Evolutionary conservation across 2,888 invertebrate genomes (phyloP).

Genomic region (Dasypogon diadema): DNA sequence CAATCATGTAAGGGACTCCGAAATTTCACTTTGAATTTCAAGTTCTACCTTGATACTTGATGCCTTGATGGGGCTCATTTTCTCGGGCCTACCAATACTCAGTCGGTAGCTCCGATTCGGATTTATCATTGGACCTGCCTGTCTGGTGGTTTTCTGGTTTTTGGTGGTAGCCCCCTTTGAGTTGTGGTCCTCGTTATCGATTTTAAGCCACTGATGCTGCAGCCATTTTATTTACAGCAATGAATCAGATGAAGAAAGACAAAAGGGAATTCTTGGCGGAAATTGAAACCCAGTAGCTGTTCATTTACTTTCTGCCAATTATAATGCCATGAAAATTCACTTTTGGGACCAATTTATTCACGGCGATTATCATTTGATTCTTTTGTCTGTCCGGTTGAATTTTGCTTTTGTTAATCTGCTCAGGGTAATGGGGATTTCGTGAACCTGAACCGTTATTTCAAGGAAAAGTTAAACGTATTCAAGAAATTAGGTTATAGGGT

Average conservation of each 20-base stretch:
- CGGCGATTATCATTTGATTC: slow-evolving; percentile 42
- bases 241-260: slow-evolving; percentile 36
- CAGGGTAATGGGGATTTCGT: neutral
- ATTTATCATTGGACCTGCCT: slow-evolving; percentile 8
- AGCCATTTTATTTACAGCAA: slow-evolving; percentile 42
- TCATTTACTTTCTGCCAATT: slow-evolving; percentile 50
- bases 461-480: neutral
- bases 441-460: neutral
- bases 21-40: slow-evolving; percentile 36
- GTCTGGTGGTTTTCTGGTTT: neutral
- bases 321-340: slow-evolving; percentile 49
- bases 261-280: slow-evolving; percentile 32
- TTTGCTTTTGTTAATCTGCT: slow-evolving; percentile 17
- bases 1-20: slow-evolving; percentile 35
- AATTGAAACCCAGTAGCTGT: slow-evolving; percentile 37
- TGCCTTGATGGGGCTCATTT: slow-evolving; percentile 17
- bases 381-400: neutral
- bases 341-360: slow-evolving; percentile 48
- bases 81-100: neutral
- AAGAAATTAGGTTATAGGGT: neutral
- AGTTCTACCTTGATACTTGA: slow-evolving; percentile 3
- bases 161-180: neutral
- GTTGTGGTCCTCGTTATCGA: slow-evolving; percentile 37
- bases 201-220: slow-evolving; percentile 22
- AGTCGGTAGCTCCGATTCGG: neutral